Base-by-base conservation (phyloP, 2,797 vertebrate species). In the Pangasius sanitwongsei region DNA sequence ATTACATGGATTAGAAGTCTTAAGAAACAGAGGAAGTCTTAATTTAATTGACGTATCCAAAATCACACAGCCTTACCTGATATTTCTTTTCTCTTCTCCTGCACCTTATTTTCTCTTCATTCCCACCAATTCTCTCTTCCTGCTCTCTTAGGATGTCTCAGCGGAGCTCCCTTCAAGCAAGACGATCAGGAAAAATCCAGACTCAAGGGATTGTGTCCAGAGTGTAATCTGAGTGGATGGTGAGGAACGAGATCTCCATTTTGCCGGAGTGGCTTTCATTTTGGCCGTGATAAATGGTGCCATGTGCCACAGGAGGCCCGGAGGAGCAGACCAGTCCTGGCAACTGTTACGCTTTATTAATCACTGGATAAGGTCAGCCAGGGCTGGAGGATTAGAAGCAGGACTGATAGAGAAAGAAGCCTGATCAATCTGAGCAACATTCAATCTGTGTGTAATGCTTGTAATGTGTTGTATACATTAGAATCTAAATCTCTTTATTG, bases 301-400 rank as follows among this genome's bases (percentile, higher is more conserved):
- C 18, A 15, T 86, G 91, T 86, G 90, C 78, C 75, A 82, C 85
- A 50, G 77, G 87, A 90, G 85, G 41, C 87, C 82, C n/a, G 65
- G 87, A 85, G 88, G 83, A 65, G n/a, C 87, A 83, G 25, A 81
- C 48, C 84, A 53, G 72, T 31, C 34, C 88, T 37, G 74, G 80
- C 61, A 72, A 81, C 74, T 69, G 25, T 69, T 91, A 63, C 70
- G 87, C 72, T 63, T 92, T 90, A 90, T 91, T 89, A 91, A 90
- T 90, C 86, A 75, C 13, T 70, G 16, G 53, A 81, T 67, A 82
- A 87, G 63, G 63, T 81, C 48, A 44, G 63, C 31, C 8, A 87
- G 50, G 18, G n/a, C 41, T 69, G 41, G 44, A 84, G 63, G 65
- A 85, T 69, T 70, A 70, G 83, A 85, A 34, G 48, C 11, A 53